Percentiles rank a stretch among this genome's conserved stretches.
Conservation (phyloP, 2,113 vertebrate species). For the Sisor rabdophorus region DNA sequence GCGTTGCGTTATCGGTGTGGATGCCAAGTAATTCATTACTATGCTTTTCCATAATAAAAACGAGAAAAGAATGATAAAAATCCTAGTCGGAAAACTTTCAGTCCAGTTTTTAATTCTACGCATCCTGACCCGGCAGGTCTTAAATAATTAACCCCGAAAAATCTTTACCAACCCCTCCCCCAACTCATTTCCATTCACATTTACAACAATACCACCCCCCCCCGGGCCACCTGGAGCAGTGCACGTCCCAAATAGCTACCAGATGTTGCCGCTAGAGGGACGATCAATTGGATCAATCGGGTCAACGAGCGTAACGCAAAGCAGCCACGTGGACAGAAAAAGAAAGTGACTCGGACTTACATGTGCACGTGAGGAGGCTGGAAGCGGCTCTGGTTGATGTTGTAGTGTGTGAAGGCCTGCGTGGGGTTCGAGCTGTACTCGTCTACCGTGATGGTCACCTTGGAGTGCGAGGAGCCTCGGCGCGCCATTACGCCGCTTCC, state of each 20-base stretch:
- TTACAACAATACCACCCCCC: constrained; percentile 9
- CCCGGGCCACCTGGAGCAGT: constrained; percentile 26
- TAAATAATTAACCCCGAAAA: constrained; percentile 1
- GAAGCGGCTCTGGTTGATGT: constrained; percentile 90
- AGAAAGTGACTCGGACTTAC: constrained; percentile 69
- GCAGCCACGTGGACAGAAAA: constrained; percentile 9
- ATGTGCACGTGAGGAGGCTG: constrained; percentile 88
- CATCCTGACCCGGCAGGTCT: no score
- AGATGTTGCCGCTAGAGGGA: constrained; percentile 43
- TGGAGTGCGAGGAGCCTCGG: constrained; percentile 87
- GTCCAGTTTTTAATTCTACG: not conserved
- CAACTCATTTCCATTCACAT: not conserved
- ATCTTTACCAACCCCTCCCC: not conserved
- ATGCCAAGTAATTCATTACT: not conserved
- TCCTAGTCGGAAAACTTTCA: not conserved
- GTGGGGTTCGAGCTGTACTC: constrained; percentile 90
- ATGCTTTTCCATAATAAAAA: not conserved
- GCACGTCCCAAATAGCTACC: constrained; percentile 33
- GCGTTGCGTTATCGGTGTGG: not conserved
- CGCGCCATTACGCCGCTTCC: constrained; percentile 83
- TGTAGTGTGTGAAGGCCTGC: constrained; percentile 88
- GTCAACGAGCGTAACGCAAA: not conserved
- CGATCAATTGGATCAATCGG: constrained; percentile 46
- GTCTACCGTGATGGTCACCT: constrained; percentile 84
- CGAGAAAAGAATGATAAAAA: not conserved